Base-by-base conservation (phyloP, 2,797 vertebrate species). In the Borostomias antarcticus region DNA sequence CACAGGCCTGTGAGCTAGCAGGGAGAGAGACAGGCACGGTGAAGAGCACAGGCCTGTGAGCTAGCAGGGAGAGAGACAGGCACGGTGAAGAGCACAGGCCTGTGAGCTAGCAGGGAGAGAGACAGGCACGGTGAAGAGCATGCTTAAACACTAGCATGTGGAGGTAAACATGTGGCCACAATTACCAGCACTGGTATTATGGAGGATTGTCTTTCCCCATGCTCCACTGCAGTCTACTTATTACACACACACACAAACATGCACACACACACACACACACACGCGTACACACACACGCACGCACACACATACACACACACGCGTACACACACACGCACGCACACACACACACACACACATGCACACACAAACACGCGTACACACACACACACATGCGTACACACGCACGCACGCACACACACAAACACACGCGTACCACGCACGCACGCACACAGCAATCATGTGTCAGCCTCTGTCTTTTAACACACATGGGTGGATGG, bases 81-180 rank as follows among this genome's bases (percentile, higher is more conserved):
- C 15, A 37, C 21, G 37, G 57, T n/a, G 13, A 59, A 23, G 6
- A 62, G 21, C 17, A 61, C 17, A 52, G 19, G 48, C 30, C 50
- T 30, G 7, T 32, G 32, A 30, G 68, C n/a, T n/a, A 3, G n/a
- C 40, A 64, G 48, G 70, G 40, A 25, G 15, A 32, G 8, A 25
- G 13, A 57, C 19, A 47, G 5, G 7, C 13, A 10, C 17, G 32
- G 60, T 66, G 67, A 74, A 75, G 69, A 72, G 59, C 33, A 0
- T 60, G 52, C 64, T 73, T 88, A 88, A 88, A 79, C 76, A 86
- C 83, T 82, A 78, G 73, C 86, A 87, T 85, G 81, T 88, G 86
- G 88, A 78, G 62, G 15, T 63, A 78, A 80, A 86, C 87, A 89
- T 85, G 78, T 87, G 86, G 86, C 66, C 82, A 78, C 68, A 69